Conservation (phyloP, 92 coral and sea anemone species). For the Paragorgia papillata region DNA sequence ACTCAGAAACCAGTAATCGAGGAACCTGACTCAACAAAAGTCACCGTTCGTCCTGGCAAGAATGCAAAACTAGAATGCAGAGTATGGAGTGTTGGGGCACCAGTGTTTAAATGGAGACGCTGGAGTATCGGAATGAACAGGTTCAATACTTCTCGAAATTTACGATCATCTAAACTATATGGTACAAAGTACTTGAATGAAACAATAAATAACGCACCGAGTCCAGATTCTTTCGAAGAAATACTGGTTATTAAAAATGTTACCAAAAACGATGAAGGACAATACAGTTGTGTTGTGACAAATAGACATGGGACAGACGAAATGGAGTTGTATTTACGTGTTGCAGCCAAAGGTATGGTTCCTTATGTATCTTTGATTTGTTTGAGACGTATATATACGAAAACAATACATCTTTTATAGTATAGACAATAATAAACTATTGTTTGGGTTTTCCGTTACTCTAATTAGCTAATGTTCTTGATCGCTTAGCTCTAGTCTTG, state of each 20-base stretch:
- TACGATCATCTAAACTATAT: background rate
- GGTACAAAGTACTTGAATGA: background rate
- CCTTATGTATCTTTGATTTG: background rate
- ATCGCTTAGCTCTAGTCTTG: no score
- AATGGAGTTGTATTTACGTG: constrained; percentile 11
- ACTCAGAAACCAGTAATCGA: constrained; percentile 27
- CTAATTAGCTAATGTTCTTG: no score
- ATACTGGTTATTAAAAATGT: constrained; percentile 26
- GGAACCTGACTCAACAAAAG: background rate
- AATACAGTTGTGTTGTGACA: constrained; percentile 22
- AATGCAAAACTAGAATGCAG: constrained; percentile 12
- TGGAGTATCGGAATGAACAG: background rate
- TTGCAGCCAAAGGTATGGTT: background rate
- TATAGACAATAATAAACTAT: no score
- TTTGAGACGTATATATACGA: no score
- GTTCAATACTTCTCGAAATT: background rate
- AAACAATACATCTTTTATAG: no score
- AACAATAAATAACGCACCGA: background rate
- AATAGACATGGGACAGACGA: constrained; percentile 27
- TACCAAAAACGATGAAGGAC: constrained; percentile 11
- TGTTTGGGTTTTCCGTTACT: no score
- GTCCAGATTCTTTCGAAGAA: background rate
- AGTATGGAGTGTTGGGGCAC: constrained; percentile 25
- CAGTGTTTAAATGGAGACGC: background rate
- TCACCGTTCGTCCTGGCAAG: background rate